Evolutionary conservation across 2,113 vertebrate genomes (phyloP), one percentile per base, ranked within the genome.

Genomic region (Maccullochella peelii): DNA sequence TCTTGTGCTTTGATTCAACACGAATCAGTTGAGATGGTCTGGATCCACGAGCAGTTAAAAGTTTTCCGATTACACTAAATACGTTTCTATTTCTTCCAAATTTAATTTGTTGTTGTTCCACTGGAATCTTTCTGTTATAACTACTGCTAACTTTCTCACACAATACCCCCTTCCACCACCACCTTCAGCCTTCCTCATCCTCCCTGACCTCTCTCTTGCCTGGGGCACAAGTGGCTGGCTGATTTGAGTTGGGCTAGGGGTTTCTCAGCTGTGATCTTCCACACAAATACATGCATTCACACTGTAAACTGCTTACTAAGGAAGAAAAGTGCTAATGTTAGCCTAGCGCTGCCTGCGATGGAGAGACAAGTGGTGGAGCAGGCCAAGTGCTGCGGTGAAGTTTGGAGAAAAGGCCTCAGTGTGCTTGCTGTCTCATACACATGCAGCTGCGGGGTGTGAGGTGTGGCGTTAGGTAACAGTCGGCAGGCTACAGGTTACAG

Each of bases 401-500:
- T 82, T 65, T 15, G 71, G 87, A 90, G 87, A 88, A 91, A 92
- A 91, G 88, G 84, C 59, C 85, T 83, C 88, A 85, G 82, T 91
- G 88, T 90, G 83, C 71, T 83, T 1, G 25, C 75, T 50, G 75
- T 85, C 81, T 90, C 61, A 33, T 49, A 82, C 83, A 80, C 83
- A 73, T 63, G 73, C 89, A 91, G 90, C 89, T 89, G 90, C 27
- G 73, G 87, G 85, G 91, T 89, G 86, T 85, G 91, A 91, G 90
- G 85, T 89, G 88, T 91, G 87, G 91, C 58, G 84, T 88, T 79
- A 87, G 78, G 91, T 86, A 83, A 84, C 80, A 80, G 85, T 76
- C 86, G 58, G 85, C 85, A 85, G 83, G 85, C 73, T 91, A 63
- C 90, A 93, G 88, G 92, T 93, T 89, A 83, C 80, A 77, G 78